phyloP scores from a whole-genome alignment of 1,140 invertebrate species.

The Bathynomus jamesi region DNA sequence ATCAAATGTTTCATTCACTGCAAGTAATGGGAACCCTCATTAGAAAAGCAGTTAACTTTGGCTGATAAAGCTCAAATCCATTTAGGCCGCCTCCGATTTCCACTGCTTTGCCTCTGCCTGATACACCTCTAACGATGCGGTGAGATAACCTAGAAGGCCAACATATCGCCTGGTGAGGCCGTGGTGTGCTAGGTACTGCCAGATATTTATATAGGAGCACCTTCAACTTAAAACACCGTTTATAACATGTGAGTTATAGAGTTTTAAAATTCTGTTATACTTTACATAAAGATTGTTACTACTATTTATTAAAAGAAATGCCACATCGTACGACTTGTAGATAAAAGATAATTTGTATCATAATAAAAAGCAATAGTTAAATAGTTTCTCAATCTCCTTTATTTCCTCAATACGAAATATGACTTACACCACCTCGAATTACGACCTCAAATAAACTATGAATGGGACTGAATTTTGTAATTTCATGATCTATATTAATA shows the following conservation, averaged over 20 bases:
- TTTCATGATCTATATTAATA: no score
- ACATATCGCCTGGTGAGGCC: background rate
- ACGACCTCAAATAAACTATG: no score
- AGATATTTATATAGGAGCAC: background rate
- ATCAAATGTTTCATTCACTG: no score
- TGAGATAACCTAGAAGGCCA: background rate
- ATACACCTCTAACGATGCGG: background rate
- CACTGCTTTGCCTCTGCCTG: background rate
- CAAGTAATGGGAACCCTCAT: no score
- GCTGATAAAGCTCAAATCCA: no score
- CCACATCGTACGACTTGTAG: background rate
- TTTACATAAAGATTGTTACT: conserved; percentile 1
- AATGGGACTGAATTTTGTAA: no score
- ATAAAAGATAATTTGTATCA: background rate
- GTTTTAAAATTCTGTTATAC: background rate
- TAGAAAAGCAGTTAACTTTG: no score
- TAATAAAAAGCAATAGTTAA: conserved; percentile 1
- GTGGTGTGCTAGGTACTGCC: background rate
- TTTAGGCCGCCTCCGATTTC: no score
- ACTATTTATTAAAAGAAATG: background rate
- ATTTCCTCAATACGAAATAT: no score
- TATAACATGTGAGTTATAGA: background rate
- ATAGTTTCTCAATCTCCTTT: no score
- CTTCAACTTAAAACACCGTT: no score
- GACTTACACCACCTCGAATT: no score